These are phyloP conservation scores for Rapana venosa DNA, from an alignment of 2,888 invertebrate genomes.

Conservation along the genomic window DNA sequence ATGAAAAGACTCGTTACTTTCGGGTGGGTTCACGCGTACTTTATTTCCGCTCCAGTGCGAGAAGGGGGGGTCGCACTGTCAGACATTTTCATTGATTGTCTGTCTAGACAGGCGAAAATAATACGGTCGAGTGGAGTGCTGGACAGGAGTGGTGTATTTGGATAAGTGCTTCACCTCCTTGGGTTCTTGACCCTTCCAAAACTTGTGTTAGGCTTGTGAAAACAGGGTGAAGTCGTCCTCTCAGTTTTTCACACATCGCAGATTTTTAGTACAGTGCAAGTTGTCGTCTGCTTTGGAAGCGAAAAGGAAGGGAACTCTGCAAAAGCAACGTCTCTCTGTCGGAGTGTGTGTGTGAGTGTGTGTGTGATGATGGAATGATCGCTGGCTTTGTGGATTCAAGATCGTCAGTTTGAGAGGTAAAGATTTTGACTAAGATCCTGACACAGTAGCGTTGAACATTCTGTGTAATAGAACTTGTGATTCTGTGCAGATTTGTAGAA, in stretches of 20 bases:
- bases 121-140: not conserved
- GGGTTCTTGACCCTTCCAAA: not conserved
- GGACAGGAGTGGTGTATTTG: constrained; percentile 17
- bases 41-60: constrained; percentile 31
- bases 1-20: constrained; percentile 35
- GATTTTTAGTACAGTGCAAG: not conserved
- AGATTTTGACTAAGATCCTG: too few species aligned
- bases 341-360: not conserved
- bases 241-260: not conserved
- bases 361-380: not conserved
- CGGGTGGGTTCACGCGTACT: constrained; percentile 38
- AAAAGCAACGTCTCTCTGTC: not conserved
- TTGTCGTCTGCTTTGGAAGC: constrained; percentile 30
- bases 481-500: too few species aligned
- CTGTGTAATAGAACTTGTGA: too few species aligned
- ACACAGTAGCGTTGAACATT: too few species aligned
- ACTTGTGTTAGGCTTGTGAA: not conserved
- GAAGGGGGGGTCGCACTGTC: constrained; percentile 3
- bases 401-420: not conserved
- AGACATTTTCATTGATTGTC: constrained; percentile 38
- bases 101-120: constrained; percentile 31
- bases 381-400: not conserved
- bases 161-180: constrained; percentile 6
- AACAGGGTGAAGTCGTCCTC: not conserved
- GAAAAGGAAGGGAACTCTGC: not conserved